Evolutionary conservation across 2,797 vertebrate genomes (phyloP).

Genomic region (Pachyuromys duprasi): DNA sequence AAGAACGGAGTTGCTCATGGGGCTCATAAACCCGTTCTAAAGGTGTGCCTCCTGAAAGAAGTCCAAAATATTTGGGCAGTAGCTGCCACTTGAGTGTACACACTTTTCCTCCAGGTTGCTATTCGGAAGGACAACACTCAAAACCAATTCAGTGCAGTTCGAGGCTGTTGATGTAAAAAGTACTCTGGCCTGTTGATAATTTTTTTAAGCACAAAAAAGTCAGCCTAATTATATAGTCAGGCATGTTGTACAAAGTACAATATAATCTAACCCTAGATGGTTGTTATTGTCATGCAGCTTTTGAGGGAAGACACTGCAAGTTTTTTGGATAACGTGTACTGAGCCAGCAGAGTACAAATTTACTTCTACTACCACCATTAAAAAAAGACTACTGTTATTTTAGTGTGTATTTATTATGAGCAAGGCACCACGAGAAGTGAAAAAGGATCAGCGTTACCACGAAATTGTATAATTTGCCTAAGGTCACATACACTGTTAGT

Average conservation of each 20-base stretch:
- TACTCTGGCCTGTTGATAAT: slow-evolving; percentile 27
- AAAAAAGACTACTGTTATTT: not conserved
- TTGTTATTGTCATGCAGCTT: not conserved
- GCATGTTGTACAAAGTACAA: slow-evolving; percentile 38
- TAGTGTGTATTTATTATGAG: not conserved
- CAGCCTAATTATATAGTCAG: not conserved
- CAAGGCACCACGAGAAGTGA: slow-evolving; percentile 19
- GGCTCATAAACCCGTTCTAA: slow-evolving; percentile 56
- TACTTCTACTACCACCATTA: not conserved
- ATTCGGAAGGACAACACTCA: slow-evolving; percentile 55
- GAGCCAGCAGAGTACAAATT: not conserved
- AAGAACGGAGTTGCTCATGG: slow-evolving; percentile 47
- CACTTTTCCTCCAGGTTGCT: not conserved
- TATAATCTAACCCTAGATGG: slow-evolving; percentile 25
- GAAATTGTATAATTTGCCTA: slow-evolving; percentile 34
- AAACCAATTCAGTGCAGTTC: slow-evolving; percentile 37
- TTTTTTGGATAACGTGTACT: not conserved
- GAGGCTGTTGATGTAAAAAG: slow-evolving; percentile 46
- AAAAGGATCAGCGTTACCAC: not conserved
- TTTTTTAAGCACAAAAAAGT: slow-evolving; percentile 32
- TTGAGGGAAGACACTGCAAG: not conserved
- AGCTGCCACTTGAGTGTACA: slow-evolving; percentile 15
- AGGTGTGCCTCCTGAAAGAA: slow-evolving; percentile 29
- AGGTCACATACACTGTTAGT: not conserved
- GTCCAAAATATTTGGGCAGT: slow-evolving; percentile 32